A percentile compares a stretch with the other conserved stretches of the same genome.
phyloP scores from a whole-genome alignment of 2,797 vertebrate species.

The Enteromius afrohamiltoni region DNA sequence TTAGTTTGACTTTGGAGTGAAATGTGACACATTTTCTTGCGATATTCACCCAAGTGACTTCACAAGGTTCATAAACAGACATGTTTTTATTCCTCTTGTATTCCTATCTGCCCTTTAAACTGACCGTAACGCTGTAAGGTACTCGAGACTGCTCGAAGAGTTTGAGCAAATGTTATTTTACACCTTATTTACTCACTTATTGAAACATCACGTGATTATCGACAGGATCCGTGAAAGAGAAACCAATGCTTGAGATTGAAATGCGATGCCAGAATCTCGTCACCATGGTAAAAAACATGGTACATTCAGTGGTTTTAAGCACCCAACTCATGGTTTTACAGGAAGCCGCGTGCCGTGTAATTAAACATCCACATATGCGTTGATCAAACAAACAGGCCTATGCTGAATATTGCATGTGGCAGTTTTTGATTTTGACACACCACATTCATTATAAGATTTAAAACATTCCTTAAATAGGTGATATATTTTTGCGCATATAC shows the following conservation, averaged over 20 bases:
- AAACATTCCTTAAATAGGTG: constrained; percentile 47
- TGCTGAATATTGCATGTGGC: constrained; percentile 45
- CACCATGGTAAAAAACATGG: constrained; percentile 22
- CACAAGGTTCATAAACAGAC: neutral
- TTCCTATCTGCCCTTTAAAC: constrained; percentile 13
- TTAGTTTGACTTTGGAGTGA: neutral
- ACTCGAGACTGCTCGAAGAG: neutral
- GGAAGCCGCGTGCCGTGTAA: constrained; percentile 44
- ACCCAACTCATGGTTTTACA: constrained; percentile 1
- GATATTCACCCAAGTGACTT: neutral
- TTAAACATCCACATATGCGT: constrained; percentile 41
- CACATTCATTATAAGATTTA: constrained; percentile 27
- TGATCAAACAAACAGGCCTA: constrained; percentile 49
- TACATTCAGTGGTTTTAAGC: constrained; percentile 22
- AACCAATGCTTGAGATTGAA: constrained; percentile 27
- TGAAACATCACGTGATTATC: constrained; percentile 40
- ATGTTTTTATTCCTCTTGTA: neutral
- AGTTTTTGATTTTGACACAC: constrained; percentile 35
- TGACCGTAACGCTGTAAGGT: neutral
- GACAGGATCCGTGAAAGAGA: constrained; percentile 30
- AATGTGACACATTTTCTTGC: neutral
- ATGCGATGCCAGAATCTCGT: constrained; percentile 33
- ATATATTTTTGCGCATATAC: constrained; percentile 39
- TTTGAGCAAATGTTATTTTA: constrained; percentile 10
- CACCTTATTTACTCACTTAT: constrained; percentile 37